A percentile compares a stretch with the other conserved stretches of the same genome.
Conservation (phyloP, 2,797 vertebrate species). For the Phrynocephalus vlangalii region DNA sequence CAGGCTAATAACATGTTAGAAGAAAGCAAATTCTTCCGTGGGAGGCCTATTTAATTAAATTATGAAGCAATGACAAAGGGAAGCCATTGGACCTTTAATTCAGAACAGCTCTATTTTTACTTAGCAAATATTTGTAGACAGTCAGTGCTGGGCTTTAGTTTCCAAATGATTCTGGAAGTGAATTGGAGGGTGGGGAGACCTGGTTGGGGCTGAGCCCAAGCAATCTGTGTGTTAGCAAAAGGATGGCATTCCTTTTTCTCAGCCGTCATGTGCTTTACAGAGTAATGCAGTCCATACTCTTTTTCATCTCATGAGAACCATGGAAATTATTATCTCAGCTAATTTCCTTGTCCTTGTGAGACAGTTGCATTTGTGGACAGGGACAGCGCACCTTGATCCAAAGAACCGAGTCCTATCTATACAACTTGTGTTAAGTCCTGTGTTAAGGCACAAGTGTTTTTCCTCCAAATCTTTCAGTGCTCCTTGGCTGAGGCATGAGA, state of each 20-base stretch:
- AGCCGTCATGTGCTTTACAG: not conserved
- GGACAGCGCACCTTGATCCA: not conserved
- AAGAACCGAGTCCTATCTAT: not conserved
- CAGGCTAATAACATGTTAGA: constrained; percentile 29
- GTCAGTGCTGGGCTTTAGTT: constrained; percentile 45
- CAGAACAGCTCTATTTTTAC: constrained; percentile 51
- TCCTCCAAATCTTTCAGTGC: no score
- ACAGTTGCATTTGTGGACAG: not conserved
- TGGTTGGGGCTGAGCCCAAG: not conserved
- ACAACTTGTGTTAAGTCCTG: not conserved
- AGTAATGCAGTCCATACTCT: not conserved
- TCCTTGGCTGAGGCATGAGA: no score
- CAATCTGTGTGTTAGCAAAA: not conserved
- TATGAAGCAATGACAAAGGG: constrained; percentile 48
- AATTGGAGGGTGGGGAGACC: constrained; percentile 6
- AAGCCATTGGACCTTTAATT: constrained; percentile 47
- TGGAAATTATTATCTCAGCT: not conserved
- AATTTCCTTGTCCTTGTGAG: not conserved
- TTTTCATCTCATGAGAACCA: not conserved
- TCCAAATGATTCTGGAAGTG: constrained; percentile 18
- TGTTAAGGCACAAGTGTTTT: no score
- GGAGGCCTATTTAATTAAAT: constrained; percentile 53
- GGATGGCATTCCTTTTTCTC: not conserved
- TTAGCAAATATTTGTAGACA: constrained; percentile 50
- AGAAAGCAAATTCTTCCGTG: constrained; percentile 44